Conservation (phyloP, 2,888 invertebrate genomes). For the Phytoseiulus persimilis region DNA sequence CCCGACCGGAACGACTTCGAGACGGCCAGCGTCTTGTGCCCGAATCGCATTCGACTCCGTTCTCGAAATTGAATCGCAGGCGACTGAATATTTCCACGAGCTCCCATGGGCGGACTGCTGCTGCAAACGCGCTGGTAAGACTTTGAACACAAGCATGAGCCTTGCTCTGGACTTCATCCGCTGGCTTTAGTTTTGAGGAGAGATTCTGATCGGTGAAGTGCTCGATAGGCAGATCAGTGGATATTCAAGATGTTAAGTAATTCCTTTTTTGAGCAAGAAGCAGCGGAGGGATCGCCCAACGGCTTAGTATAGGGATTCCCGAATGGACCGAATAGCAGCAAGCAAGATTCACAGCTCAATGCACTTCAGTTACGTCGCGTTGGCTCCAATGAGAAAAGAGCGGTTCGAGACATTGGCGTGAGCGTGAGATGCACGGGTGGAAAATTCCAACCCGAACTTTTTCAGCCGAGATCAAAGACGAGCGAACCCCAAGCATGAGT, state of each 20-base stretch:
- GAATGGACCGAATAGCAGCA: not conserved
- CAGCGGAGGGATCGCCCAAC: not conserved
- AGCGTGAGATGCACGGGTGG: not conserved
- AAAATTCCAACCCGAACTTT: too few species aligned
- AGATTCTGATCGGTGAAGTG: not conserved
- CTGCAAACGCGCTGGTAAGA: too few species aligned
- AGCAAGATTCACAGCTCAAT: not conserved
- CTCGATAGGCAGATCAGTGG: not conserved
- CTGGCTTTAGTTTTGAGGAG: not conserved
- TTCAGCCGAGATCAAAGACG: too few species aligned
- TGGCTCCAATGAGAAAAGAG: not conserved
- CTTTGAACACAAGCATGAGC: too few species aligned
- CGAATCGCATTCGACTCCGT: too few species aligned
- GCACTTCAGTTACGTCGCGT: not conserved
- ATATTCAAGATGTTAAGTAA: not conserved
- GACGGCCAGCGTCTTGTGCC: too few species aligned
- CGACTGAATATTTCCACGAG: too few species aligned
- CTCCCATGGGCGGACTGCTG: too few species aligned
- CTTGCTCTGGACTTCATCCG: not conserved
- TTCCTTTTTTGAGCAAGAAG: not conserved
- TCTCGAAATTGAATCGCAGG: too few species aligned
- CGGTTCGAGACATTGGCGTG: not conserved
- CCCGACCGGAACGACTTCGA: too few species aligned
- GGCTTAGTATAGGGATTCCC: not conserved
- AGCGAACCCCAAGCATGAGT: too few species aligned